These are phyloP conservation scores for Melipona bicolor DNA, from an alignment of 2,888 invertebrate species.

Conservation along the genomic window DNA sequence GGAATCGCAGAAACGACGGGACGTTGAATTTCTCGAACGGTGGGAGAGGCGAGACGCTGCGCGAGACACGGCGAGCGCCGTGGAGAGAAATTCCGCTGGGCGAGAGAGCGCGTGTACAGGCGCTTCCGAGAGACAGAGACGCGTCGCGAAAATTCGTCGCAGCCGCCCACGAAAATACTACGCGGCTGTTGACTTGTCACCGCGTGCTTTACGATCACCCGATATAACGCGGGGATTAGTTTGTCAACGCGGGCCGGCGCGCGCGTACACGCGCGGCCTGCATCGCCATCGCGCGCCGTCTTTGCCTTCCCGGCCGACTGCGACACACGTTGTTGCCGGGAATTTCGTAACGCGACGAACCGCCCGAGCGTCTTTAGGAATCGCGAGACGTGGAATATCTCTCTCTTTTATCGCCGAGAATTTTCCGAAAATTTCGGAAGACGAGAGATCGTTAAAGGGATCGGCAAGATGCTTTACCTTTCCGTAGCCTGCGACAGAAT, in stretches of 20 bases:
- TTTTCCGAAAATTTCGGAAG: neutral
- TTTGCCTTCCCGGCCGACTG: slow-evolving; percentile 7
- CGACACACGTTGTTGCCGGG: slow-evolving; percentile 29
- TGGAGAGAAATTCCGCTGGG: neutral
- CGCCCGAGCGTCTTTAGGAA: neutral
- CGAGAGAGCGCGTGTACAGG: too few relatives aligned
- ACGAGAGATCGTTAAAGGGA: neutral
- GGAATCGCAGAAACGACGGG: neutral
- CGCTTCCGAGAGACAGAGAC: slow-evolving; percentile 7
- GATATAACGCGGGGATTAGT: slow-evolving; percentile 80
- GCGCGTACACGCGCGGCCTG: slow-evolving; percentile 53
- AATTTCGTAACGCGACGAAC: slow-evolving; percentile 37
- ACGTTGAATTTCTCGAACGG: too few relatives aligned
- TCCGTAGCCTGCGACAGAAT: too few relatives aligned
- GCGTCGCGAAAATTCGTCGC: slow-evolving; percentile 74
- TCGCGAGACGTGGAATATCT: neutral
- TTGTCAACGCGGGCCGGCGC: slow-evolving; percentile 79
- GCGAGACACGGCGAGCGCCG: neutral
- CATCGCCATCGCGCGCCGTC: slow-evolving; percentile 49
- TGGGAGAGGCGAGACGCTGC: neutral
- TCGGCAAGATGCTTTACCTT: slow-evolving; percentile 3
- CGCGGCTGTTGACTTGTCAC: slow-evolving; percentile 75
- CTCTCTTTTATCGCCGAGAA: neutral
- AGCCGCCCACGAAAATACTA: slow-evolving; percentile 78
- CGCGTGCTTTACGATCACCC: slow-evolving; percentile 78